Percentiles rank a stretch among this genome's conserved stretches.
These are phyloP conservation scores for Amyelois transitella DNA, from an alignment of 1,140 invertebrate species.

Conservation along the genomic window DNA sequence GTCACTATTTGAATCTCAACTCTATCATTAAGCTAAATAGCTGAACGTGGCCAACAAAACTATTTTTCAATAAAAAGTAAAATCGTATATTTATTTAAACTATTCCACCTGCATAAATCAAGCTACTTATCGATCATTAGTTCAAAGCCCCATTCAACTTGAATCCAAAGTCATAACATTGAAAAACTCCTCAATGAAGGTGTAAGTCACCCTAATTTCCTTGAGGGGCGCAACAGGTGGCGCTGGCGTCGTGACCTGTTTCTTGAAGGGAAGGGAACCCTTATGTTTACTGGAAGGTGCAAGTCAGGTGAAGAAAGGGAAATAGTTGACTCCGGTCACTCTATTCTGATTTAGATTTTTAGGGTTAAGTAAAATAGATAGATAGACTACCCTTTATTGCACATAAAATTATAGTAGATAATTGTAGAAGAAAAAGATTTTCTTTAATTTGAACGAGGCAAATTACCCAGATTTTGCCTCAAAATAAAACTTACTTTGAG, in stretches of 20 bases:
- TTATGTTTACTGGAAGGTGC: conserved; percentile 3
- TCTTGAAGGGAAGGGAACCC: conserved; percentile 33
- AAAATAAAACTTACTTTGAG: too few species aligned
- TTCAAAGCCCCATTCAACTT: neutral
- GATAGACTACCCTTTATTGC: too few species aligned
- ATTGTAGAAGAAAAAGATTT: too few species aligned
- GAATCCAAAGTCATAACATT: neutral
- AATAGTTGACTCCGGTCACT: neutral
- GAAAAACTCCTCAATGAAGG: neutral
- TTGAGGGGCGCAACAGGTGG: conserved; percentile 56
- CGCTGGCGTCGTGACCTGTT: conserved; percentile 51
- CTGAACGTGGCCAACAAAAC: too few species aligned
- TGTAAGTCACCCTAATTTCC: conserved; percentile 39
- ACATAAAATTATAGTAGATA: too few species aligned
- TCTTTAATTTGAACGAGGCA: too few species aligned
- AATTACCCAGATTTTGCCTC: too few species aligned
- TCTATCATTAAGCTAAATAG: too few species aligned
- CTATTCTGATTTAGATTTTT: neutral
- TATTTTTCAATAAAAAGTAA: too few species aligned
- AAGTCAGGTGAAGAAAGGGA: neutral
- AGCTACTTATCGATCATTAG: neutral
- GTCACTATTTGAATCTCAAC: too few species aligned
- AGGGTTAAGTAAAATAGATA: neutral
- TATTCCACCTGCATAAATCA: conserved; percentile 2
- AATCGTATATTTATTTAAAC: neutral